A percentile compares a stretch with the other conserved stretches of the same genome.
Evolutionary conservation across 2,113 vertebrate genomes (phyloP).

Genomic region (Antigone vipio): DNA sequence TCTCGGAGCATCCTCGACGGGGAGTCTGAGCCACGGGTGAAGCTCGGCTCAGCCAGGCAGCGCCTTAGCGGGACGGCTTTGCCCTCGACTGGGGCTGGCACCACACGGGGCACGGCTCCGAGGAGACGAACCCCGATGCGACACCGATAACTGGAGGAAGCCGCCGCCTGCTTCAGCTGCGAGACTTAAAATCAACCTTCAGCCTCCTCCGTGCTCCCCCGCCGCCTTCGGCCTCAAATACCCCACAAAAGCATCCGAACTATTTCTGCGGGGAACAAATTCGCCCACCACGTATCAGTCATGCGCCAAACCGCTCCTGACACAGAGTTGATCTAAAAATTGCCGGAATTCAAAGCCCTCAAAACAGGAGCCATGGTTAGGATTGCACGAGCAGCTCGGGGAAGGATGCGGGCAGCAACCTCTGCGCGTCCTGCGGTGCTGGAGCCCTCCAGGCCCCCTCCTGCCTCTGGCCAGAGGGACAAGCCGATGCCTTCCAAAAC

Average conservation of each 20-base stretch:
- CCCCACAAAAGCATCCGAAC: neutral
- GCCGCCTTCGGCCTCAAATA: neutral
- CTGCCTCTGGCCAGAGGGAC: neutral
- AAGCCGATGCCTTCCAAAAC: rapidly evolving
- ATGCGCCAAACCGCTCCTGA: neutral
- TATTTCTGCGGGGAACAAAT: neutral
- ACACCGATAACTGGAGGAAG: neutral
- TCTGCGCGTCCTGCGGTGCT: rapidly evolving
- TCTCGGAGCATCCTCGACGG: rapidly evolving
- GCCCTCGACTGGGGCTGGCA: neutral
- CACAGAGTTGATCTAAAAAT: rapidly evolving
- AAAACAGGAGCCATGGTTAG: rapidly evolving
- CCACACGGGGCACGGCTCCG: neutral
- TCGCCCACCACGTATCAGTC: neutral
- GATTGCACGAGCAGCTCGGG: neutral
- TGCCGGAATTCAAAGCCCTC: rapidly evolving
- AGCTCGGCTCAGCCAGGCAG: neutral
- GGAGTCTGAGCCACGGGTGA: neutral
- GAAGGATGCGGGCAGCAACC: neutral
- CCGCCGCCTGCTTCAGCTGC: neutral
- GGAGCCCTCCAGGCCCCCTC: neutral
- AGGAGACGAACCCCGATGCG: neutral
- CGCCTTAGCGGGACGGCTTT: neutral
- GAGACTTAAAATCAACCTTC: neutral
- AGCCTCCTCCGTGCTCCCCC: neutral